Percentiles rank a stretch among this genome's conserved stretches.
These are phyloP conservation scores for Idaea straminata DNA, from an alignment of 2,888 invertebrate genomes.

Conservation along the genomic window DNA sequence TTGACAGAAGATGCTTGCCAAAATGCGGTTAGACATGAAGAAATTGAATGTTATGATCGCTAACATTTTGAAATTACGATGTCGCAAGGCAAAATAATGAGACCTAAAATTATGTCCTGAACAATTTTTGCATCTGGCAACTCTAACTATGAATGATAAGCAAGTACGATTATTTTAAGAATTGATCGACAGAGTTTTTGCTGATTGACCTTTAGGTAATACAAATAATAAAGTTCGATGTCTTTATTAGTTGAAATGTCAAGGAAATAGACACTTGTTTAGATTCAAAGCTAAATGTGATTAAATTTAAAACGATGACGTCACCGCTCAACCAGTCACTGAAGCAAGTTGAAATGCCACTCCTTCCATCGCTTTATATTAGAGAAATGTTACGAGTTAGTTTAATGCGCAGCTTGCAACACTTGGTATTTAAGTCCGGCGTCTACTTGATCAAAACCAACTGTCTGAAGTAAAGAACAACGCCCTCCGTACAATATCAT, in stretches of 20 bases:
- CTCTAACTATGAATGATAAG: background rate
- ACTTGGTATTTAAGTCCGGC: background rate
- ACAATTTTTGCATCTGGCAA: background rate
- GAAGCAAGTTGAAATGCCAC: slow-evolving; percentile 11
- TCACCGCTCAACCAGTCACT: slow-evolving; percentile 19
- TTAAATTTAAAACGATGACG: slow-evolving; percentile 16
- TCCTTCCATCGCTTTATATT: background rate
- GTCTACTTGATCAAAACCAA: background rate
- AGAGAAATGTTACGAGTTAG: background rate
- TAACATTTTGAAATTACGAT: background rate
- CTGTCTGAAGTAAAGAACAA: too few relatives aligned
- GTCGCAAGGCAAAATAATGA: background rate
- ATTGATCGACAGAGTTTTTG: slow-evolving; percentile 7
- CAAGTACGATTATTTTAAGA: background rate
- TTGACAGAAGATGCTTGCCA: background rate
- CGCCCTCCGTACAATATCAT: too few relatives aligned
- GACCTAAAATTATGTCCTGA: too few relatives aligned
- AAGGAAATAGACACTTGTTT: slow-evolving; percentile 20
- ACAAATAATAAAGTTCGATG: slow-evolving; percentile 7
- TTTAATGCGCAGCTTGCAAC: background rate
- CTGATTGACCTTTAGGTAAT: background rate
- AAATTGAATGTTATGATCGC: background rate
- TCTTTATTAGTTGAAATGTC: slow-evolving; percentile 15
- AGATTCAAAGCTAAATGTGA: slow-evolving; percentile 9
- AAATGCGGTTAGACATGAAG: background rate